Percentiles rank a stretch among this genome's conserved stretches.
Evolutionary conservation across 2,113 vertebrate genomes (phyloP).

Genomic region (Corydoras sp.): DNA sequence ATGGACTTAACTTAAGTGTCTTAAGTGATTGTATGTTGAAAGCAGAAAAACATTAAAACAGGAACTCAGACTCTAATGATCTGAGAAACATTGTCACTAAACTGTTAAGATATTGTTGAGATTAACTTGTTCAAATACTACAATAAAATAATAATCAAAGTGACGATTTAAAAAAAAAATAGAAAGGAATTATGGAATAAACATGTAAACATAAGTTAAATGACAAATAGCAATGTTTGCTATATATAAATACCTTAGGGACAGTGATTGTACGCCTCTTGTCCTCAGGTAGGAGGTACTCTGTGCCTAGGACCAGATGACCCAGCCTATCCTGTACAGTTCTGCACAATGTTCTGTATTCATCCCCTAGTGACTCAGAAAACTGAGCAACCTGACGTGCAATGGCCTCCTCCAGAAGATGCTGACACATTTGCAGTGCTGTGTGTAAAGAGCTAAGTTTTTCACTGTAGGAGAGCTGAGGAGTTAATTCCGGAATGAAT

Average conservation of each 20-base stretch:
- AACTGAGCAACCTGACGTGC: conserved; percentile 55
- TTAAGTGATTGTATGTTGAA: too few species aligned
- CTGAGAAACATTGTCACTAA: too few species aligned
- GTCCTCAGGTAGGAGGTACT: conserved; percentile 51
- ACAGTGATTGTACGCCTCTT: conserved; percentile 36
- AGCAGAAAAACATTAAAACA: too few species aligned
- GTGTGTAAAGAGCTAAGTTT: conserved; percentile 57
- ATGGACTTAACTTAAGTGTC: too few species aligned
- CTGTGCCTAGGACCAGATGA: conserved; percentile 47
- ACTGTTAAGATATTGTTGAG: too few species aligned
- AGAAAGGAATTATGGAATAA: too few species aligned
- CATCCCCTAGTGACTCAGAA: conserved; percentile 27
- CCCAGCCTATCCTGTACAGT: conserved; percentile 55
- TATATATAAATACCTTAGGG: conserved; percentile 30
- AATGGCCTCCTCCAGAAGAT: conserved; percentile 58
- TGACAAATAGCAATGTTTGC: conserved; percentile 45
- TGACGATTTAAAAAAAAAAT: too few species aligned
- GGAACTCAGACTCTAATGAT: too few species aligned
- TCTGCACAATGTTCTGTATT: conserved; percentile 55
- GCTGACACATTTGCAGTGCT: conserved; percentile 58
- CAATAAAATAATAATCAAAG: too few species aligned
- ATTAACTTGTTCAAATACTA: too few species aligned
- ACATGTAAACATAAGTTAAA: not conserved
- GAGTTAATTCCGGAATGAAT: conserved; percentile 50
- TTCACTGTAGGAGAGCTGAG: conserved; percentile 55